These are phyloP conservation scores for Thunnus albacares DNA, from an alignment of 2,797 vertebrate genomes.

Conservation along the genomic window DNA sequence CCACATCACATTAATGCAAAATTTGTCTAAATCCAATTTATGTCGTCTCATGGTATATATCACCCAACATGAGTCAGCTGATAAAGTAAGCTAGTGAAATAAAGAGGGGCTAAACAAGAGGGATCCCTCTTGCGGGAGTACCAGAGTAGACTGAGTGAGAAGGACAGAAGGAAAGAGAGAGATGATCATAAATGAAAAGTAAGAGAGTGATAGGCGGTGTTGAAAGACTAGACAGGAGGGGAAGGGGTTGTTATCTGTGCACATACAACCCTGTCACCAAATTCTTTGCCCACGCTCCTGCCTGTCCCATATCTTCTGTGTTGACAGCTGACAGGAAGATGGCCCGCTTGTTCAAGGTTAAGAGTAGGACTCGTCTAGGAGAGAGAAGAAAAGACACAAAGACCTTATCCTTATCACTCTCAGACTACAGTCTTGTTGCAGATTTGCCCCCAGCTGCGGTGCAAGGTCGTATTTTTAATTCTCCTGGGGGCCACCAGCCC, in stretches of 20 bases:
- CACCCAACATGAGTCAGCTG: not conserved
- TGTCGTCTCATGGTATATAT: not conserved
- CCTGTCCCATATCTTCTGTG: slow-evolving; percentile 53
- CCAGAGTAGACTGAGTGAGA: slow-evolving; percentile 5
- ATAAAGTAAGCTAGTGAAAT: not conserved
- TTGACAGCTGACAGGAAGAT: slow-evolving; percentile 75
- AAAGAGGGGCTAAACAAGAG: not conserved
- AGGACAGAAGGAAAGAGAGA: slow-evolving; percentile 4
- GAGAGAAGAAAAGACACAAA: slow-evolving; percentile 8
- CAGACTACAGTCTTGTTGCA: slow-evolving; percentile 24
- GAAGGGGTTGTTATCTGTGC: slow-evolving; percentile 46
- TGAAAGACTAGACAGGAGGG: slow-evolving; percentile 34
- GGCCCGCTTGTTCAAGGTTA: slow-evolving; percentile 57
- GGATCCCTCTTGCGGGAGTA: not conserved
- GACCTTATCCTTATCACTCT: slow-evolving; percentile 48
- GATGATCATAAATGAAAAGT: slow-evolving; percentile 21
- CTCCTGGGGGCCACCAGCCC: slow-evolving; percentile 33
- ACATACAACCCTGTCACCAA: slow-evolving; percentile 56
- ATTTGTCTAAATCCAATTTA: not conserved
- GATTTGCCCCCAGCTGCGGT: slow-evolving; percentile 43
- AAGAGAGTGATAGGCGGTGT: slow-evolving; percentile 1
- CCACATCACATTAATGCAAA: not conserved
- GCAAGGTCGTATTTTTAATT: slow-evolving; percentile 49
- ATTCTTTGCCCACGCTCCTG: slow-evolving; percentile 30
- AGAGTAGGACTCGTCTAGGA: slow-evolving; percentile 13